Base-by-base conservation (phyloP, 2,888 invertebrate genomes). In the Notocelia uddmanniana region DNA sequence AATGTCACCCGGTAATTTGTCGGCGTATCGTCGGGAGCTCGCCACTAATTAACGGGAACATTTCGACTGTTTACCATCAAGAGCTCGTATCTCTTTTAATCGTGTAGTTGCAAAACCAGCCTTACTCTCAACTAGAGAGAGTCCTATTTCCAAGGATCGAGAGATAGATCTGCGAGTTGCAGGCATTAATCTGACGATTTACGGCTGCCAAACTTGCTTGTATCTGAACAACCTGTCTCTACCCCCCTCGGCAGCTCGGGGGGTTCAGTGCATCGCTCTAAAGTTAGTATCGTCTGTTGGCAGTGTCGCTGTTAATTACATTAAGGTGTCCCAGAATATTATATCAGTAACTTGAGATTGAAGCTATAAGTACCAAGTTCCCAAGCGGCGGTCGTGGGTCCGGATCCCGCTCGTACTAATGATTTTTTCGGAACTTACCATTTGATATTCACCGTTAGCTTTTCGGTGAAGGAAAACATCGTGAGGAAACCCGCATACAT, bases 31-130 rank as follows among this genome's bases (percentile, higher is more conserved):
- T 85, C 87, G 85, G 81, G 77, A 83, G 83, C 83, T 84, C 83
- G 85, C 86, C 87, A 89, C 91, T 91, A 90, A 91, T 91, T 90
- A 91, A 90, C 86, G 85, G 84, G 85, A 84, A 88, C 89, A 88
- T 89, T 64, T 64, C 52, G 52, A 54, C 15, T 54, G 64, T 52
- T 37, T 52, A 64, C 64, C 37, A 37, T 64, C 37, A n/a, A 54
- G 37, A 54, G 52, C 54, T 54, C 52, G 52, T 37, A 64, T 54
- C 50, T 31, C 21, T 34, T 21, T 19, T 19, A 18, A 19, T 15
- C 21, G 3, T 6, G 31, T 52, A 54, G 23, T 31, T 21, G 13
- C 37, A 37, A 54, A 64, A 64, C 34, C 54, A 54, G 52, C 64
- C 50, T 34, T 52, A 31, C 31, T 34, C 15, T 63, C 34, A 63